A percentile compares a stretch with the other conserved stretches of the same genome.
Conservation (phyloP, 2,888 invertebrate species). For the Sclerodermus sp. region DNA sequence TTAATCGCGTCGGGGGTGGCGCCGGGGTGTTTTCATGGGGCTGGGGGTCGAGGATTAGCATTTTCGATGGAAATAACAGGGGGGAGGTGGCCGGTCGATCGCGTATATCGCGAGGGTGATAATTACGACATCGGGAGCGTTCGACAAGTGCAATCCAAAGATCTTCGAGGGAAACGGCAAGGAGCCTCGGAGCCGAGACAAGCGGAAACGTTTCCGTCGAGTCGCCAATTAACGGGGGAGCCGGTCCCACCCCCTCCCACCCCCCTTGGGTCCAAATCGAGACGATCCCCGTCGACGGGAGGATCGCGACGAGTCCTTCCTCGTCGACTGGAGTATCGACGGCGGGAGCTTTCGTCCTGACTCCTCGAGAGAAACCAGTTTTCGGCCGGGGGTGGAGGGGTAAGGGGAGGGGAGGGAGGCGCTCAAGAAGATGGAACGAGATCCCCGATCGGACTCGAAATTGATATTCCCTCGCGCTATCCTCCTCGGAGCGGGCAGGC, state of each 20-base stretch:
- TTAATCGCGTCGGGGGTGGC: too few relatives aligned
- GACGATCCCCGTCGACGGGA: too few relatives aligned
- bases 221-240: slow-evolving; percentile 32
- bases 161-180: too few relatives aligned
- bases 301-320: slow-evolving; percentile 39
- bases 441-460: slow-evolving; percentile 45
- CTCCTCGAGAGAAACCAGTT: slow-evolving; percentile 34
- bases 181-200: background rate
- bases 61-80: too few relatives aligned
- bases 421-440: slow-evolving; percentile 41
- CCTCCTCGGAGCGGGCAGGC: too few relatives aligned
- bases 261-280: slow-evolving; percentile 17
- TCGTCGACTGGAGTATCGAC: slow-evolving; percentile 20
- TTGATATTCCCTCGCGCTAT: slow-evolving; percentile 38
- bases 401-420: slow-evolving; percentile 12
- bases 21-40: too few relatives aligned
- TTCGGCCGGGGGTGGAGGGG: slow-evolving; percentile 30
- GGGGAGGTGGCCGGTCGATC: too few relatives aligned
- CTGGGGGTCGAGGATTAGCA: too few relatives aligned
- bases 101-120: too few relatives aligned
- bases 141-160: too few relatives aligned
- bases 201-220: slow-evolving; percentile 22
- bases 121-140: too few relatives aligned
- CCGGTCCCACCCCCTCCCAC: background rate
- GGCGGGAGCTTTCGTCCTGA: slow-evolving; percentile 17